Base-by-base conservation (phyloP, 2,113 vertebrate genomes). In the Hirundichthys speculiger region DNA sequence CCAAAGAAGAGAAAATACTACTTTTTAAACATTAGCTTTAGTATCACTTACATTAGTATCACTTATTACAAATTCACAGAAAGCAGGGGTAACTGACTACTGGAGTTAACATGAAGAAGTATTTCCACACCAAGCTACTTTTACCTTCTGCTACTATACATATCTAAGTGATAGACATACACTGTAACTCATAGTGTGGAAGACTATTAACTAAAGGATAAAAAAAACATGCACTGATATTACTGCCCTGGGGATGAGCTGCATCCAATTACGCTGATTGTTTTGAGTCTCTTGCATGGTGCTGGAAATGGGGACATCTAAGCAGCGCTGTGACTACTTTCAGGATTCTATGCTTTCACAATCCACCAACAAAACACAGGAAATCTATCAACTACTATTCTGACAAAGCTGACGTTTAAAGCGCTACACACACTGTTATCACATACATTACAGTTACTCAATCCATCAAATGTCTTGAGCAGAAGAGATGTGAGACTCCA, bases 181-280 rank as follows among this genome's bases (percentile, higher is more conserved):
- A 70, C 57, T 21, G 60, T 55, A 69, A 42, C 42, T 71, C 48
- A 13, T 60, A 61, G 67, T 55, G 69, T 40, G 47, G 55, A 51
- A 51, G 66, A 62, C 64, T 64, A 61, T 84, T 80, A 73, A 38
- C 70, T 81, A 45, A 67, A 87, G 84, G 79, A 87, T 90, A 88
- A 89, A 89, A 90, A 79, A 89, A 85, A 83, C 80, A 40, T 78
- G 79, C 64, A 64, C 58, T 45, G 46, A 86, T 89, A 86, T 82
- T 52, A 73, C 75, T 69, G 75, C 78, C 80, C 77, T 16, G 61
- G 77, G 89, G 86, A 87, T 83, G 79, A 79, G 84, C 64, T 45
- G 24, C 77, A 88, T 87, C 85, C 85, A 88, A 83, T 87, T 86
- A 87, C 50, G 70, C 79, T 79, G 77, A 89, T 89, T 88, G 78